Evolutionary conservation across 2,113 vertebrate genomes (phyloP).

Genomic region (Chionodraco myersi): DNA sequence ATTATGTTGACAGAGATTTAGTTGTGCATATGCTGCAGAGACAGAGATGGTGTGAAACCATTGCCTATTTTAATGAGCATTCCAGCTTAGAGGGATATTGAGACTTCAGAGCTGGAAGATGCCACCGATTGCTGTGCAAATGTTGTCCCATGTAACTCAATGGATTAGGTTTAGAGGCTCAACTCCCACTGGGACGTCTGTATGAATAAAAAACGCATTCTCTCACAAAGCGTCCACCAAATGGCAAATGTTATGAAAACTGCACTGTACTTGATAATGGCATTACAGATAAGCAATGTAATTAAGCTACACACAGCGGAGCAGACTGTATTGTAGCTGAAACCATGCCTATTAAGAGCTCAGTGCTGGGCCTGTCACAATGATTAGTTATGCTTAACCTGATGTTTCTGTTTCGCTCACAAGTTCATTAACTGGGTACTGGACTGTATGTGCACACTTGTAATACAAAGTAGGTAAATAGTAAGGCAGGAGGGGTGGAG

Average conservation of each 20-base stretch:
- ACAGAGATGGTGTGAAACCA: constrained; percentile 47
- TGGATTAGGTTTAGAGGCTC: constrained; percentile 60
- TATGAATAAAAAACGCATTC: constrained; percentile 25
- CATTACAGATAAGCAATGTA: constrained; percentile 66
- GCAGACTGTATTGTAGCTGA: constrained; percentile 36
- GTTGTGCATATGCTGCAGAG: constrained; percentile 61
- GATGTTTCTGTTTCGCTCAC: constrained; percentile 57
- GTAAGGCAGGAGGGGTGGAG: neutral
- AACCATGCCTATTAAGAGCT: constrained; percentile 49
- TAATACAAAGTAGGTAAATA: constrained; percentile 16
- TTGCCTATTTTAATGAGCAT: constrained; percentile 62
- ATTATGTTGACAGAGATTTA: constrained; percentile 64
- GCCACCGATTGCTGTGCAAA: constrained; percentile 62
- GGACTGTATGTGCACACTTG: constrained; percentile 20
- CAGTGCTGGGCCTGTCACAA: constrained; percentile 50
- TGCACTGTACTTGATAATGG: constrained; percentile 59
- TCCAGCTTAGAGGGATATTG: constrained; percentile 61
- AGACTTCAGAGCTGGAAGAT: constrained; percentile 65
- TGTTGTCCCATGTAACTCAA: constrained; percentile 58
- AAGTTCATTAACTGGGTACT: constrained; percentile 39
- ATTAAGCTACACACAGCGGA: constrained; percentile 65
- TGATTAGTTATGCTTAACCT: constrained; percentile 64
- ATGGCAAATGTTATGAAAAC: constrained; percentile 61
- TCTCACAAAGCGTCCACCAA: constrained; percentile 44
- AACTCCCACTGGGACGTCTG: constrained; percentile 40